Base-by-base conservation (phyloP, 2,797 vertebrate genomes). In the Macrochelys suwanniensis region DNA sequence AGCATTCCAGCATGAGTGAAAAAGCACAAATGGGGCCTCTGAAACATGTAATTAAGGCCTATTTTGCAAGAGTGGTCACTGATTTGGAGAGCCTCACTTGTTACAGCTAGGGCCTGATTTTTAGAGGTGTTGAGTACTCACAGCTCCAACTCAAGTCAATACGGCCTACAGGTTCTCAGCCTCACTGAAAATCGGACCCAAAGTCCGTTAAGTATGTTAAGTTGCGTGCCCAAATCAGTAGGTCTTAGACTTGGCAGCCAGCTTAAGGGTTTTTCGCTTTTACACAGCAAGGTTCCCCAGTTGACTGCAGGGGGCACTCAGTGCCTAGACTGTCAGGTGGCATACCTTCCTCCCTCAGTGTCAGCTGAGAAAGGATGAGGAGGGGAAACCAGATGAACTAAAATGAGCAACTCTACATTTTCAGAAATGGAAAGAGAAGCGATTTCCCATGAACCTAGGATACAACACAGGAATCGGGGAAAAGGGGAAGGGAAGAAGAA, bases 221-320 rank as follows among this genome's bases (percentile, higher is more conserved):
- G 25, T 1, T 7, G n/a, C 23, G 16, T 37, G 78, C 33, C 16
- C 0, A 0, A 8, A 15, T 21, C 0, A 31, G 12, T 4, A 23
- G 37, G 4, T 0, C 74, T 12, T 4, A 26, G n/a, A 4, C 1
- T 0, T 68, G 1, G 37, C 23, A 15, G 88, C 21, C 1, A 4
- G 12, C 68, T n/a, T 16, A 23, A 56, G 6, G 2, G 61, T 47
- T n/a, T 11, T 28, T 33, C 13, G 2, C 21, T 7, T 21, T 47
- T 31, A 45, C 59, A 37, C 61, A 5, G 49, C 92, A 90, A 4
- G 84, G 93, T 84, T 7, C 25, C 31, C 16, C 83, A 87, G 86
- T 89, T 92, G 96, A 56, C 97, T 97, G 96, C 96, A 97, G 97
- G 89, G 95, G 95, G 96, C 96, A 97, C 91, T 90, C 96, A 88